A percentile compares a stretch with the other conserved stretches of the same genome.
These are phyloP conservation scores for Dasysyrphus tricinctus DNA, from an alignment of 2,888 invertebrate species.

Conservation along the genomic window DNA sequence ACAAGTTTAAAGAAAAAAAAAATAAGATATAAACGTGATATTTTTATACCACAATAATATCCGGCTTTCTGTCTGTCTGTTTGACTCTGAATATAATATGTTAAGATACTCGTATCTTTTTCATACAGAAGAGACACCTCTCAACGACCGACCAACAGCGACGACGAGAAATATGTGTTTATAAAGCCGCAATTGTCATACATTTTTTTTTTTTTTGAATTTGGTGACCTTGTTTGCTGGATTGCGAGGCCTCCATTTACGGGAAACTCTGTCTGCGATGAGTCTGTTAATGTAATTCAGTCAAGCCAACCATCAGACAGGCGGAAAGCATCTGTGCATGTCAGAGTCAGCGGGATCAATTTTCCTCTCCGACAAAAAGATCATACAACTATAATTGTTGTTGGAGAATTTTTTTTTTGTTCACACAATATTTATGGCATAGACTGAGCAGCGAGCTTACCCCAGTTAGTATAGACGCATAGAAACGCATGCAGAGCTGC, in stretches of 20 bases:
- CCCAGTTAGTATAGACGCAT: background rate
- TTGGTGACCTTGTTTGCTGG: conserved; percentile 50
- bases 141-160: no score
- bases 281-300: conserved; percentile 55
- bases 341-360: conserved; percentile 57
- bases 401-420: background rate
- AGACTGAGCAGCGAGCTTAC: background rate
- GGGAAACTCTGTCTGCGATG: conserved; percentile 44
- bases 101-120: conserved; percentile 1
- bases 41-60: conserved; percentile 13
- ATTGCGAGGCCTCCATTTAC: conserved; percentile 16
- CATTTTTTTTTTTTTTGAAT: background rate
- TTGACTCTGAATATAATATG: background rate
- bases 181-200: conserved; percentile 15
- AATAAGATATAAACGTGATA: background rate
- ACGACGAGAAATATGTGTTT: background rate
- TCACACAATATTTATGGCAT: background rate
- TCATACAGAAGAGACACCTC: background rate
- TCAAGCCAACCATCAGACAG: conserved; percentile 42
- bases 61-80: conserved; percentile 34
- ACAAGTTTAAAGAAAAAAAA: background rate
- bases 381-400: background rate
- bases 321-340: conserved; percentile 38
- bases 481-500: background rate
- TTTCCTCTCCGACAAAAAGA: conserved; percentile 50